Conservation (phyloP, 2,888 invertebrate genomes). For the Lithosia quadra region DNA sequence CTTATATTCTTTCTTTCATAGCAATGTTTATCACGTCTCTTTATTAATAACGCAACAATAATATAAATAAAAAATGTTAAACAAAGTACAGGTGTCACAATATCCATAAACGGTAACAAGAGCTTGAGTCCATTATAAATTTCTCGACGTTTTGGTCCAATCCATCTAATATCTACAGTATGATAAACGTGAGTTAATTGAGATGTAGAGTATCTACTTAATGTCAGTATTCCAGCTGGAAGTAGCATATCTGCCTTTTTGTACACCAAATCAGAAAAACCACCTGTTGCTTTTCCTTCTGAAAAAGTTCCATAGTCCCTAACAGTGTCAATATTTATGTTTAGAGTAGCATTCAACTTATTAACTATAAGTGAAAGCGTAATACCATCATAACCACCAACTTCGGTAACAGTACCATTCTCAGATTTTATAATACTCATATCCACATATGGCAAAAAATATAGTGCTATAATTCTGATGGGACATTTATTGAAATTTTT, state of each 20-base stretch:
- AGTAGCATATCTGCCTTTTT: conserved; percentile 60
- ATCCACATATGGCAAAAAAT: conserved; percentile 53
- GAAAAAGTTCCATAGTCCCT: conserved; percentile 49
- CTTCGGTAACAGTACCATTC: conserved; percentile 49
- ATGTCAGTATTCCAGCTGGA: conserved; percentile 56
- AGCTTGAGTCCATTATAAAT: conserved; percentile 62
- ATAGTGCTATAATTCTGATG: conserved; percentile 52
- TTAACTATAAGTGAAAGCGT: conserved; percentile 52
- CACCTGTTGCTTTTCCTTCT: conserved; percentile 54
- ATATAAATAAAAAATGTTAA: conserved; percentile 52
- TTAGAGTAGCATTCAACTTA: conserved; percentile 61
- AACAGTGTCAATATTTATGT: conserved; percentile 16
- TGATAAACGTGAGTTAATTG: conserved; percentile 58
- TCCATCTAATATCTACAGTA: conserved; percentile 60
- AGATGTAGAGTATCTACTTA: conserved; percentile 50
- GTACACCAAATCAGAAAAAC: conserved; percentile 56
- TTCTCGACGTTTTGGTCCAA: conserved; percentile 61
- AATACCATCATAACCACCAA: conserved; percentile 62
- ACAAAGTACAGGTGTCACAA: conserved; percentile 53
- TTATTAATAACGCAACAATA: conserved; percentile 41
- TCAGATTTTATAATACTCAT: conserved; percentile 28
- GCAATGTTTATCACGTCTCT: conserved; percentile 34
- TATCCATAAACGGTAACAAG: conserved; percentile 60
- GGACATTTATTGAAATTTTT: conserved; percentile 67
- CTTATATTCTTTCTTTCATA: conserved; percentile 32